Percentiles rank a stretch among this genome's conserved stretches.
Evolutionary conservation across 2,113 vertebrate genomes (phyloP).

Genomic region (Apodemus speciosus): DNA sequence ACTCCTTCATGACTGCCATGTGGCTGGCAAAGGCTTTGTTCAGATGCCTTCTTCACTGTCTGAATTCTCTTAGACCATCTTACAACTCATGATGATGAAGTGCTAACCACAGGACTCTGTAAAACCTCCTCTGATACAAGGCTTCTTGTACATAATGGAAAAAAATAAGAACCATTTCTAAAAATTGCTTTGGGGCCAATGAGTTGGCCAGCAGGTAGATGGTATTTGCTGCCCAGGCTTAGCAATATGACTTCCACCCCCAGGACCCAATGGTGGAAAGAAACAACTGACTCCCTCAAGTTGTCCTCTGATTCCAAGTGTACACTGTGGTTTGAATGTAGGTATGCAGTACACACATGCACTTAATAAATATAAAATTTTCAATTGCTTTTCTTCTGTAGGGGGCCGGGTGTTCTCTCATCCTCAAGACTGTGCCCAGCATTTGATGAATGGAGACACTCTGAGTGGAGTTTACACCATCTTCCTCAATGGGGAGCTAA

Average conservation of each 20-base stretch:
- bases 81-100: background rate
- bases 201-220: background rate
- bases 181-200: background rate
- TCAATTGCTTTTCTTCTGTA: constrained; percentile 69
- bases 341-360: no score
- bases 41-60: background rate
- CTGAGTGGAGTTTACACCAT: constrained; percentile 94
- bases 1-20: background rate
- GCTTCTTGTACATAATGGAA: background rate
- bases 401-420: constrained; percentile 94
- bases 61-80: background rate
- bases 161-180: background rate
- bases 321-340: background rate
- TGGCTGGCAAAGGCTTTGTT: background rate
- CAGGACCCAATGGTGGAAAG: background rate
- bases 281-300: background rate
- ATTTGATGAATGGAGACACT: constrained; percentile 94
- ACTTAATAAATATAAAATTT: background rate
- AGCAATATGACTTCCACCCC: background rate
- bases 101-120: background rate
- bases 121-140: background rate
- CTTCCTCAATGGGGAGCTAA: constrained; percentile 93
- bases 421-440: constrained; percentile 97
- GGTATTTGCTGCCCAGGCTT: background rate
- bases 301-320: background rate